Evolutionary conservation across 2,888 invertebrate genomes (phyloP), one percentile per base, ranked within the genome.

Genomic region (Ophion slaviceki): DNA sequence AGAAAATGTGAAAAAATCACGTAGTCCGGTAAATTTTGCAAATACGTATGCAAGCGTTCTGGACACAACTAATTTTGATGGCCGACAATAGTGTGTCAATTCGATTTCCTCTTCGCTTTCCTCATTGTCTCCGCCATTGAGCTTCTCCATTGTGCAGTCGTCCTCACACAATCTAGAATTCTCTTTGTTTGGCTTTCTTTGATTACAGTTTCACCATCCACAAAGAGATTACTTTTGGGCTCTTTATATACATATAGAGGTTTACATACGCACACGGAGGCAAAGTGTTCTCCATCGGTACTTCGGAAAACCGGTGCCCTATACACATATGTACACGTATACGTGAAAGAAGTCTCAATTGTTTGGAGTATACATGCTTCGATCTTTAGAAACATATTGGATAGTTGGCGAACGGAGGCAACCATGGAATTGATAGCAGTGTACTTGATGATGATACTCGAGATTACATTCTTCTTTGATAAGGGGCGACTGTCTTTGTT

Each of bases 391-490:
- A 85, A 83, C 62, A 79, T 75, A 64, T 68, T 24, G 20, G 47
- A 78, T 78, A 64, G 57, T 36, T 68, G 70, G 64, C n/a, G 62
- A 57, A 11, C 28, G 20, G 32, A 40, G 57, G 36, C 24, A 40
- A 17, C 57, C 67, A 62, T 74, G 67, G 47, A 78, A 7, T 59
- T 81, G 74, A 79, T 81, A 64, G 74, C 70, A 64, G 59, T n/a
- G 24, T 79, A 61, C 74, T 61, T 17, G 14, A 14, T 74, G 79
- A 85, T 79, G 79, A 70, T 64, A 64, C 82, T 85, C 59, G 59
- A 79, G 47, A 85, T 85, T 75, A 66, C 75, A 82, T 82, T 82
- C 78, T 82, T 82, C 57, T 28, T 36, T 59, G 59, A 47, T 71
- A 68, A 78, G 68, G 66, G 45, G 57, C 64, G 36, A 79, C 20